Percentiles rank a stretch among this genome's conserved stretches.
Evolutionary conservation across 30 jellyfish, hydroid and myxozoan species (phyloP).

Genomic region (Cassiopea andromeda): DNA sequence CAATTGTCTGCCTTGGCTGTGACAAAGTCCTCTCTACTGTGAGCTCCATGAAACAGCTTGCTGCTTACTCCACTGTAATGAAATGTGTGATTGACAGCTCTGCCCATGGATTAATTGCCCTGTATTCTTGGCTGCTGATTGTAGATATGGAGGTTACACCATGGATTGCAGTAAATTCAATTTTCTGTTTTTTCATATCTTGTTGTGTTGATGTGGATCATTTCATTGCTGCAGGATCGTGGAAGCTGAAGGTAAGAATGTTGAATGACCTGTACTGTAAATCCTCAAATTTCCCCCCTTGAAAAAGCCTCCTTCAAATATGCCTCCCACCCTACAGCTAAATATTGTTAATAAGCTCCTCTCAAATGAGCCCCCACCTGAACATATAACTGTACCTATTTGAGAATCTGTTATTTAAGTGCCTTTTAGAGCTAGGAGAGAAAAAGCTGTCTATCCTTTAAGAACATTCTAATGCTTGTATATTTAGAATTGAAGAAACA

Average conservation of each 20-base stretch:
- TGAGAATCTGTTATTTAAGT: too few relatives aligned
- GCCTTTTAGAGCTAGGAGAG: too few relatives aligned
- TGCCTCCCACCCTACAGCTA: neutral
- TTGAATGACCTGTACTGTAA: neutral
- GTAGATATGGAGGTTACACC: constrained; percentile 21
- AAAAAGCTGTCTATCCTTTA: too few relatives aligned
- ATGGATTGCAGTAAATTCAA: neutral
- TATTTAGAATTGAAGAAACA: too few relatives aligned
- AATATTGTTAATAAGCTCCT: too few relatives aligned
- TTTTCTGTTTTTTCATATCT: constrained; percentile 56
- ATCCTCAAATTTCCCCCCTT: neutral
- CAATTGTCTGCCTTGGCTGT: constrained; percentile 30
- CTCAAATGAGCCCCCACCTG: too few relatives aligned
- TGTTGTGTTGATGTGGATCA: constrained; percentile 80
- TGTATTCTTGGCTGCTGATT: constrained; percentile 69
- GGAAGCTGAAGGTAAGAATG: constrained; percentile 64
- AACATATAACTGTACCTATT: too few relatives aligned
- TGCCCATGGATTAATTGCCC: constrained; percentile 84
- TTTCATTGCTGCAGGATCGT: constrained; percentile 74
- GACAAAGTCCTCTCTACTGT: constrained; percentile 10
- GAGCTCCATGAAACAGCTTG: neutral
- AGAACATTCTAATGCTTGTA: too few relatives aligned
- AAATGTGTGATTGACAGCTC: constrained; percentile 59
- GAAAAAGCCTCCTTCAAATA: neutral
- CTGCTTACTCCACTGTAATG: neutral